Conservation (phyloP, 2,888 invertebrate genomes). For the Diaphora mendica region DNA sequence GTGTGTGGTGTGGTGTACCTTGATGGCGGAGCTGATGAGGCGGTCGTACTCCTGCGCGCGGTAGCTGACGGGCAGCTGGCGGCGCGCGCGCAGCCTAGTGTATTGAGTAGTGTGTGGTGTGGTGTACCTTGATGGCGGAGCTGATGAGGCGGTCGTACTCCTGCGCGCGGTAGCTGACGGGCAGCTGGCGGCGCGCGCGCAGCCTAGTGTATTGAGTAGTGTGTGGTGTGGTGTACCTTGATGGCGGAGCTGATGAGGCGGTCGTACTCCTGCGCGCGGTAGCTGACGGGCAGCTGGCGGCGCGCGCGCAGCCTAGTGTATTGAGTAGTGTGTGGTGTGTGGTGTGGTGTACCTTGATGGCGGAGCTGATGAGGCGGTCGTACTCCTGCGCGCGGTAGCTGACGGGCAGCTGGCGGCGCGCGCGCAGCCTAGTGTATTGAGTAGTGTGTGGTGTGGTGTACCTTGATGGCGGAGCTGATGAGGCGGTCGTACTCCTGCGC, state of each 20-base stretch:
- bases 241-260: slow-evolving; percentile 97
- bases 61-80: slow-evolving; percentile 93
- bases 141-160: slow-evolving; percentile 98
- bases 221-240: slow-evolving; percentile 75
- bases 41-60: slow-evolving; percentile 98
- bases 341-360: slow-evolving; percentile 87
- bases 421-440: no score
- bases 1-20: slow-evolving; percentile 70
- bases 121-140: slow-evolving; percentile 91
- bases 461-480: slow-evolving; percentile 96
- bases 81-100: slow-evolving; percentile 92
- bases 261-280: slow-evolving; percentile 97
- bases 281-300: slow-evolving; percentile 92
- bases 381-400: slow-evolving; percentile 96
- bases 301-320: slow-evolving; percentile 94
- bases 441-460: slow-evolving; percentile 48
- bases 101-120: no score
- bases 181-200: slow-evolving; percentile 92
- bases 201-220: no score
- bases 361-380: slow-evolving; percentile 97
- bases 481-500: slow-evolving; percentile 98
- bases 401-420: slow-evolving; percentile 92
- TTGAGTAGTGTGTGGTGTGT: no score
- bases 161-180: slow-evolving; percentile 94
- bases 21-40: slow-evolving; percentile 96